Conservation (phyloP, 2,797 vertebrate species). For the Cottoperca gobio region DNA sequence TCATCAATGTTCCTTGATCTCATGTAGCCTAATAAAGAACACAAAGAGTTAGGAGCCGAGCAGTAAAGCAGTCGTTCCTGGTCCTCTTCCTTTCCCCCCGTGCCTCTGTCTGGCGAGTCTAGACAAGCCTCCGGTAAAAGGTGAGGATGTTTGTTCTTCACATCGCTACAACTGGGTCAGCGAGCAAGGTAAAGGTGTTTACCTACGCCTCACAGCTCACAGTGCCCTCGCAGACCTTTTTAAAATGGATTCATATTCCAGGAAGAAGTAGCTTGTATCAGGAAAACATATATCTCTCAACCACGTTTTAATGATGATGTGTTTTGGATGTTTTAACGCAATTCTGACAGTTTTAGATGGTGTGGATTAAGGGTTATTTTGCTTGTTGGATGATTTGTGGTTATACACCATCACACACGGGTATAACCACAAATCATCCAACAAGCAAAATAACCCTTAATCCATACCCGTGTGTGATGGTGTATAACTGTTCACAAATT, state of each 20-base stretch:
- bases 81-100: not conserved
- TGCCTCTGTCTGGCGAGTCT: conserved; percentile 45
- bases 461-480: not conserved
- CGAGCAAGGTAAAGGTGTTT: conserved; percentile 58
- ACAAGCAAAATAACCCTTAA: too few relatives aligned
- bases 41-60: conserved; percentile 7
- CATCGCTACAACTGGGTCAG: conserved; percentile 70
- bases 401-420: not conserved
- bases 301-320: not conserved
- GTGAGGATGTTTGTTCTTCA: conserved; percentile 67
- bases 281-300: not conserved
- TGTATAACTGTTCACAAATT: conserved; percentile 30
- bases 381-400: conserved; percentile 18
- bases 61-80: not conserved
- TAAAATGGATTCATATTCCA: conserved; percentile 4
- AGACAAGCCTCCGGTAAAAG: conserved; percentile 67
- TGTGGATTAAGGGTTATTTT: conserved; percentile 1
- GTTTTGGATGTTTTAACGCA: not conserved
- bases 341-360: not conserved
- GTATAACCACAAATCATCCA: too few relatives aligned
- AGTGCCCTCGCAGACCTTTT: conserved; percentile 5
- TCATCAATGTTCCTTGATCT: conserved; percentile 45
- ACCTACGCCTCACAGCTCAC: conserved; percentile 19
- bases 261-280: not conserved
- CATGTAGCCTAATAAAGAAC: conserved; percentile 41